Conservation (phyloP, 2,113 vertebrate genomes). For the Gadus chalcogrammus region DNA sequence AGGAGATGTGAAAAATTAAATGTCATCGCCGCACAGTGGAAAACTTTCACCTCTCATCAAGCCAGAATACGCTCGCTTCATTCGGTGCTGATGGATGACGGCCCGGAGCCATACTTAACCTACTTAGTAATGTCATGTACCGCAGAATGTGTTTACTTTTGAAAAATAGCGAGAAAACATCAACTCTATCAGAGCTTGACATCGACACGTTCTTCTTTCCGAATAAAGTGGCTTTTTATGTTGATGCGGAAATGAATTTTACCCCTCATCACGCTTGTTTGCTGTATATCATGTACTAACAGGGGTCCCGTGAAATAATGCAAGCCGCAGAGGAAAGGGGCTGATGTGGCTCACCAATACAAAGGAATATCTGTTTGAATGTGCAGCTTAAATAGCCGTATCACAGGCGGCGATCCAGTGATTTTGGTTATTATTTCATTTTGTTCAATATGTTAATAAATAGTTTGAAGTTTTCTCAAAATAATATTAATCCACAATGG, state of each 20-base stretch:
- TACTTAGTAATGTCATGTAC: conserved; percentile 99
- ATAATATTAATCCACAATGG: background rate
- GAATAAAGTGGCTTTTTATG: conserved; percentile 99
- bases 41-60: conserved; percentile 99
- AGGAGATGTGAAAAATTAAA: conserved; percentile 99
- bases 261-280: conserved; percentile 79
- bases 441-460: background rate
- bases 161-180: conserved; percentile 99
- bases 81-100: conserved; percentile 99
- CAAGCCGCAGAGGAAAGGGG: conserved; percentile 28
- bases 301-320: conserved; percentile 70
- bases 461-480: conserved; percentile 51
- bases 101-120: conserved; percentile 99
- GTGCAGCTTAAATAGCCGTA: conserved; percentile 1
- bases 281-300: conserved; percentile 75
- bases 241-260: conserved; percentile 85
- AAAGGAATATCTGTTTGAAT: conserved; percentile 40
- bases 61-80: conserved; percentile 92
- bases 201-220: conserved; percentile 91
- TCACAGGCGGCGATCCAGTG: background rate
- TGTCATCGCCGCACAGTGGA: conserved; percentile 99
- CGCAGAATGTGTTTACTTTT: conserved; percentile 99
- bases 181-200: conserved; percentile 99
- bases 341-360: conserved; percentile 46
- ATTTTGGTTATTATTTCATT: conserved; percentile 5